Evolutionary conservation across 2,888 invertebrate species (phyloP), one percentile per base, ranked within the genome.

Genomic region (Spilarctia lutea): DNA sequence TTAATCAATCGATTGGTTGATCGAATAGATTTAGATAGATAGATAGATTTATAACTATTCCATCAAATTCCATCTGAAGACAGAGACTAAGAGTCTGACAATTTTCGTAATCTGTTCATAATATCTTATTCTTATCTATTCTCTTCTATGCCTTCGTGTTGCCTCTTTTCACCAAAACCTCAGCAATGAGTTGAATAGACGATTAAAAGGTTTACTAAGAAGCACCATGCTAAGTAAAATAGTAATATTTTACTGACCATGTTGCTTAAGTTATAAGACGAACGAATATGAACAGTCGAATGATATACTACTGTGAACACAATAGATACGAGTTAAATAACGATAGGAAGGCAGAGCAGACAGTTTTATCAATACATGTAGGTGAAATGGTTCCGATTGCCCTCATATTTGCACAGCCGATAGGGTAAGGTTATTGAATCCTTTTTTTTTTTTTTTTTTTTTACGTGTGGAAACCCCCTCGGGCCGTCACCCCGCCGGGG

Each of bases 351-450:
- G 27, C 52, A 20, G 24, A 39, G 20, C 66, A 65, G 66, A 72
- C 78, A 71, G 74, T 81, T 65, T 80, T 82, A 83, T 82, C 82
- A 73, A 65, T 68, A 75, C 56, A 70, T 68, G 8, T 73, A 73
- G 60, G 75, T 80, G 70, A 78, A 74, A 79, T 71, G 71, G 82
- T 81, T 78, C 80, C 83, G 81, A 83, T 83, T 76, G 82, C 72
- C 79, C 80, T 73, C 81, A 81, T 90, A 90, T 91, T 91, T 90
- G 91, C 90, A 89, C 88, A 88, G 76, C 79, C 83, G 90, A 90
- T 89, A 89, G 76, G 56, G 74, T 77, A 83, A 86, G 94, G 94
- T 94, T 94, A 94, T 94, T 94, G 94, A 91, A 92, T 92, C 87
- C 85, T 94, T 95, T n/a, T n/a, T n/a, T n/a, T n/a, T n/a, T n/a